phyloP scores from a whole-genome alignment of 2,888 invertebrate species.

The Coleophora deauratella region DNA sequence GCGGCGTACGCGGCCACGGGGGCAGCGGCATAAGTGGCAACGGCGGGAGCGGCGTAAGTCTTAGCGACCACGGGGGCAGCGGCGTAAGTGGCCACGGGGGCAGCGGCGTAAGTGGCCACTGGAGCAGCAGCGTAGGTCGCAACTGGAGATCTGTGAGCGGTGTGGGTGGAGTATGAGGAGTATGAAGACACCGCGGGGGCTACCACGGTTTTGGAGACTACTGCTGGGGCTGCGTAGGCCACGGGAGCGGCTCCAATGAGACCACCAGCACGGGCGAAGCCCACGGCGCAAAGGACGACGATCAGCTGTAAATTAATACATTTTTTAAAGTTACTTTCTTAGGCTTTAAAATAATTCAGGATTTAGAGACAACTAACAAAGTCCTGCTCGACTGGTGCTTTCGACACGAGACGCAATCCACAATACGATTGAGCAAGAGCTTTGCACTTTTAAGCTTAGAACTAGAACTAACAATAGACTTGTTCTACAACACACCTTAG shows the following conservation, averaged over 20 bases:
- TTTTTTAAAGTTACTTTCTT: conserved; percentile 2
- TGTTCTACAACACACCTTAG: conserved; percentile 50
- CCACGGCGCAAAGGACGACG: conserved; percentile 74
- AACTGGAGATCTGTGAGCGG: conserved; percentile 30
- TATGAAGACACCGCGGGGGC: conserved; percentile 25
- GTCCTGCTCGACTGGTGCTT: no score
- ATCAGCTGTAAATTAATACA: conserved; percentile 52
- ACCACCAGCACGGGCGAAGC: conserved; percentile 73
- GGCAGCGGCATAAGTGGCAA: conserved; percentile 26
- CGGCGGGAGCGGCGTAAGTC: conserved; percentile 52
- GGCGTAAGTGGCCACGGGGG: conserved; percentile 29
- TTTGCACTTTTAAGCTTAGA: no score
- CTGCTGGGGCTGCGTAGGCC: conserved; percentile 56
- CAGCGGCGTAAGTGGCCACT: conserved; percentile 15
- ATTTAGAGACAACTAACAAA: background rate
- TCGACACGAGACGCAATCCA: background rate
- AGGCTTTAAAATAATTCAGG: no score
- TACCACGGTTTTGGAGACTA: conserved; percentile 30
- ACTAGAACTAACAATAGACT: no score
- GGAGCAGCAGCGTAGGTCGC: conserved; percentile 32
- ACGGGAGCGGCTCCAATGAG: conserved; percentile 55
- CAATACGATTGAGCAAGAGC: background rate
- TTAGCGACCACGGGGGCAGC: conserved; percentile 24
- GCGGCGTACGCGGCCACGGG: conserved; percentile 26
- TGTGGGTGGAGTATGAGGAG: conserved; percentile 38